Conservation (phyloP, 1,140 invertebrate species). For the Planococcus citri region DNA sequence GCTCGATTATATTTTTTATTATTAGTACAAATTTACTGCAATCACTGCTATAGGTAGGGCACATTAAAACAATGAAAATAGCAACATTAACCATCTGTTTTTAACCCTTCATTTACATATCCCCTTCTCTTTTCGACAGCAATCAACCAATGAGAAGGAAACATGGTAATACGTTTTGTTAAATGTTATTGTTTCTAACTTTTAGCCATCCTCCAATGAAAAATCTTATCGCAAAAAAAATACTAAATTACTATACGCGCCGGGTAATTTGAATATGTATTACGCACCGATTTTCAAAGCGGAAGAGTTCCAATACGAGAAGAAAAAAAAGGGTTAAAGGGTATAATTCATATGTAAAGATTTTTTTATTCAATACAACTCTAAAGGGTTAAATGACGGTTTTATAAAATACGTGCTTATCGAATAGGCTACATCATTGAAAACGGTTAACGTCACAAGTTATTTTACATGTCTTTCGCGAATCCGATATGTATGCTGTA, state of each 20-base stretch:
- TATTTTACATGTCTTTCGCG: background rate
- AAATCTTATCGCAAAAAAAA: background rate
- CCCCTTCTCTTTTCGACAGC: background rate
- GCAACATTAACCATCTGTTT: background rate
- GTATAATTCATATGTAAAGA: slow-evolving; percentile 20
- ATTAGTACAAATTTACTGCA: no score
- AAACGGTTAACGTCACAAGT: slow-evolving; percentile 3
- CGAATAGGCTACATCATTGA: slow-evolving; percentile 9
- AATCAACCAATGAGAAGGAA: background rate
- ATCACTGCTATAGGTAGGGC: no score
- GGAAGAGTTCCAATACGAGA: background rate
- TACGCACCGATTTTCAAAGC: background rate
- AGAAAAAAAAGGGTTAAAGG: slow-evolving; percentile 13
- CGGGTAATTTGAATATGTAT: slow-evolving; percentile 1
- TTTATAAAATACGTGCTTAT: slow-evolving; percentile 19
- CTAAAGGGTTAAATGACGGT: slow-evolving; percentile 17
- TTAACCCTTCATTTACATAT: slow-evolving; percentile 5
- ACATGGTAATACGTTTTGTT: background rate
- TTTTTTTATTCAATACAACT: slow-evolving; percentile 7
- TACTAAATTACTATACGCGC: slow-evolving; percentile 10
- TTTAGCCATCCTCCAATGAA: background rate
- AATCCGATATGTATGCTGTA: background rate
- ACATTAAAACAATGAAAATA: background rate
- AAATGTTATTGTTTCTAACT: background rate
- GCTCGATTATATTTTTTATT: no score